These are phyloP conservation scores for Calliopum simillimum DNA, from an alignment of 2,888 invertebrate species.

Conservation along the genomic window DNA sequence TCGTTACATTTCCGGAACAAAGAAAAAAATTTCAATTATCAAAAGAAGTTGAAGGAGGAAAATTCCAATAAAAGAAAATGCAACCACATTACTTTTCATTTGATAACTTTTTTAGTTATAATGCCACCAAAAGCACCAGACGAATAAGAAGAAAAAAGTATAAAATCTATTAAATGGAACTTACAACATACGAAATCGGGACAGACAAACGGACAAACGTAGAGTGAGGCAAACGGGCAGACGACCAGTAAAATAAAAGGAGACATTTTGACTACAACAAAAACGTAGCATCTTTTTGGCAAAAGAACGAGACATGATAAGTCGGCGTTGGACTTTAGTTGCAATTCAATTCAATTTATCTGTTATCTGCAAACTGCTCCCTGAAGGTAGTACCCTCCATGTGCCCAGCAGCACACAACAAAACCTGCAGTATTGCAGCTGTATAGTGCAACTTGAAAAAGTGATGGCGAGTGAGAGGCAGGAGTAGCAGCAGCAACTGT, in stretches of 20 bases:
- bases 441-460: conserved; percentile 15
- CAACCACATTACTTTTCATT: too few species aligned
- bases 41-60: too few species aligned
- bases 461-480: conserved; percentile 19
- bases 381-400: not conserved
- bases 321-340: conserved; percentile 9
- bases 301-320: not conserved
- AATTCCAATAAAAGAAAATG: too few species aligned
- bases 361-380: conserved; percentile 25
- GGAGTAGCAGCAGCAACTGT: conserved; percentile 16
- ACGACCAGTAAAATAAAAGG: not conserved
- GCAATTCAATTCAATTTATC: conserved; percentile 43
- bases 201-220: not conserved
- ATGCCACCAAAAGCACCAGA: too few species aligned
- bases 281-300: not conserved
- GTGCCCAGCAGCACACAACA: too few species aligned
- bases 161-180: too few species aligned
- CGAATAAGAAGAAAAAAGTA: too few species aligned
- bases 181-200: not conserved
- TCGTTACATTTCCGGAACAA: too few species aligned
- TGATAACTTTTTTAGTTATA: too few species aligned
- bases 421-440: conserved; percentile 8
- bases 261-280: not conserved
- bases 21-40: too few species aligned
- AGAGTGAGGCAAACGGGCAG: not conserved